A percentile compares a stretch with the other conserved stretches of the same genome.
These are phyloP conservation scores for Psittacula derbiana DNA, from an alignment of 2,797 vertebrate species.

Conservation along the genomic window DNA sequence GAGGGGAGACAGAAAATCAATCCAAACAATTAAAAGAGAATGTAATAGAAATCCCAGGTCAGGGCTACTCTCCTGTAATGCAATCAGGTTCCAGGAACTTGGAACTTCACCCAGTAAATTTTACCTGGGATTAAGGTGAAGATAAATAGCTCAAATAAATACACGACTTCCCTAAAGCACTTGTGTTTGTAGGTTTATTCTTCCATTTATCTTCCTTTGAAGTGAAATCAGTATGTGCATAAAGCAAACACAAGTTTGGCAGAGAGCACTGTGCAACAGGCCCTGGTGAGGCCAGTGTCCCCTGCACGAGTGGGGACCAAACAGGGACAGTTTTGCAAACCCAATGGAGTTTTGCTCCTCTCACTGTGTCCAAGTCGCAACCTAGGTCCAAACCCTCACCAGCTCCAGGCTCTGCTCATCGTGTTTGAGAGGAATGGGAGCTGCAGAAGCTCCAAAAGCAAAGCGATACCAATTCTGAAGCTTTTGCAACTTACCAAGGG, in stretches of 20 bases:
- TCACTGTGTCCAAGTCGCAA: background rate
- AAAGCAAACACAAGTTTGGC: background rate
- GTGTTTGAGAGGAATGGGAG: background rate
- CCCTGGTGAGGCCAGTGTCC: background rate
- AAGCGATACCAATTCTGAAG: background rate
- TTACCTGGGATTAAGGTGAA: conserved; percentile 39
- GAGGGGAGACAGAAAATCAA: background rate
- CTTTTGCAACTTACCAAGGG: background rate
- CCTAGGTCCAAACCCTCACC: background rate
- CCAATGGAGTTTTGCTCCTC: background rate
- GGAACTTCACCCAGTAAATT: background rate
- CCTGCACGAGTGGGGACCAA: background rate
- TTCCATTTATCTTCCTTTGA: conserved; percentile 13
- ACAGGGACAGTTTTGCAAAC: background rate
- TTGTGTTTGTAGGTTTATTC: background rate
- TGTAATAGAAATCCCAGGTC: background rate
- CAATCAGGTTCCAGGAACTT: background rate
- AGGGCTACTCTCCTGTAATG: background rate
- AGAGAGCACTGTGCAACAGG: background rate
- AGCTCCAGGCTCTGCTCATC: background rate
- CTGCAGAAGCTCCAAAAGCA: background rate
- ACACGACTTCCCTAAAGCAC: background rate
- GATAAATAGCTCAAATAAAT: conserved; percentile 42
- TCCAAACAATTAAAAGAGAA: conserved; percentile 18
- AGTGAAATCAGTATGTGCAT: background rate